These are phyloP conservation scores for Phymatocera aterrima DNA, from an alignment of 2,888 invertebrate genomes.

Conservation along the genomic window DNA sequence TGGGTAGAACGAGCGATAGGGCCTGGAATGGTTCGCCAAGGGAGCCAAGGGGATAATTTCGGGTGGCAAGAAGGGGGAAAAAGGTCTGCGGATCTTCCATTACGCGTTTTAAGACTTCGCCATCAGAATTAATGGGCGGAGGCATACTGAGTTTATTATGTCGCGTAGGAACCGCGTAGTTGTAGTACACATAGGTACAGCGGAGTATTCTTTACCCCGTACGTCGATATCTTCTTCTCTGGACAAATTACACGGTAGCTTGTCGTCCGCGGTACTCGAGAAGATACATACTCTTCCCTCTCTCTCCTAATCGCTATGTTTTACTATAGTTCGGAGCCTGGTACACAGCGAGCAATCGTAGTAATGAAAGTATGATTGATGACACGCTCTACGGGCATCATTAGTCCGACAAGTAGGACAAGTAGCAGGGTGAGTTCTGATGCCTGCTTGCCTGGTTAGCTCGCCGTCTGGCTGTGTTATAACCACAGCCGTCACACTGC, in stretches of 20 bases:
- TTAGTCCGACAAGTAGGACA: conserved; percentile 61
- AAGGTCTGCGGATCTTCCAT: conserved; percentile 38
- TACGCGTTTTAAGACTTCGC: conserved; percentile 41
- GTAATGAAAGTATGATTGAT: conserved; percentile 75
- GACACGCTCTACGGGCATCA: conserved; percentile 67
- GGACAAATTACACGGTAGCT: conserved; percentile 17
- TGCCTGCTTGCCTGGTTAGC: neutral
- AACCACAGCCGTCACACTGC: conserved; percentile 28
- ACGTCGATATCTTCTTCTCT: neutral
- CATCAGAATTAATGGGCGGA: conserved; percentile 33
- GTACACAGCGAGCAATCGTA: conserved; percentile 64
- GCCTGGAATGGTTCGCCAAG: conserved; percentile 32
- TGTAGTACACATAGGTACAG: neutral
- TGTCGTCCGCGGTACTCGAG: neutral
- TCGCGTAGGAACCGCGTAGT: neutral
- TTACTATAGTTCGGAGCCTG: conserved; percentile 14
- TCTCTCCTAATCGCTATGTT: conserved; percentile 31
- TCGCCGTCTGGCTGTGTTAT: conserved; percentile 12
- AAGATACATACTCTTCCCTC: neutral
- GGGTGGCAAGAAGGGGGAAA: neutral
- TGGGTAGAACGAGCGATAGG: conserved; percentile 43
- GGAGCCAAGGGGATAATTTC: conserved; percentile 2
- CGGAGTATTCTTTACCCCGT: neutral
- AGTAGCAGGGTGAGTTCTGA: conserved; percentile 24
- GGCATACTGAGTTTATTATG: conserved; percentile 25